Evolutionary conservation across 2,113 vertebrate genomes (phyloP), one percentile per base, ranked within the genome.

Genomic region (Bubo blakistoni): DNA sequence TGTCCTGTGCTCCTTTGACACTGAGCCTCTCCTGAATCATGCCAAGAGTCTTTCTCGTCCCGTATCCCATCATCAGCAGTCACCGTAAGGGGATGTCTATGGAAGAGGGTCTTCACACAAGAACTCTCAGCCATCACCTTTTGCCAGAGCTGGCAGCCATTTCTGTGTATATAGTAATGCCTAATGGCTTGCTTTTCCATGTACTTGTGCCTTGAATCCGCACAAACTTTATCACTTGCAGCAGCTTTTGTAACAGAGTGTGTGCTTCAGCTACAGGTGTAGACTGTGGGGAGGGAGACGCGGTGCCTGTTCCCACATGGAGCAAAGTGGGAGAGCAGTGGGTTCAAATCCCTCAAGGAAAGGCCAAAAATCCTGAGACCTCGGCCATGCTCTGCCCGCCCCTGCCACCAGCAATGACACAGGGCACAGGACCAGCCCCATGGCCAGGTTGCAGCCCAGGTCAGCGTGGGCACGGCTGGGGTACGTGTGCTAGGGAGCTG

Each of bases 171-270:
- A 51, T 34, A 44, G 24, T 11, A 71, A 66, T 14, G 5, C 36
- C 6, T 30, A 29, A 2, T 2, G 7, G 7, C 21, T 62, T 71
- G 18, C 11, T 49, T 46, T 36, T 46, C 52, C 30, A 11, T 5
- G 18, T 27, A 29, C 9, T 10, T 16, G 21, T 16, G 7, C 29
- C 29, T 11, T 38, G 20, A 51, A 72, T 18, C 19, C 0, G 0
- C 4, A 3, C 29, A 72, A 86, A 26, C 17, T 36, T 11, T 7
- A 0, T 12, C 9, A 40, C 18, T 58, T 36, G 36, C 38, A 40
- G 36, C 29, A 79, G 63, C 49, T 65, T 42, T 49, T 54, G 10
- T 65, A 65, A n/a, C 0, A 0, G 34, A 30, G 16, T 1, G 1
- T 36, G 21, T 9, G 15, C 79, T 69, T 49, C 38, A 87, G 40